Conservation (phyloP, 2,888 invertebrate genomes). For the Rugalucina vietnamica region DNA sequence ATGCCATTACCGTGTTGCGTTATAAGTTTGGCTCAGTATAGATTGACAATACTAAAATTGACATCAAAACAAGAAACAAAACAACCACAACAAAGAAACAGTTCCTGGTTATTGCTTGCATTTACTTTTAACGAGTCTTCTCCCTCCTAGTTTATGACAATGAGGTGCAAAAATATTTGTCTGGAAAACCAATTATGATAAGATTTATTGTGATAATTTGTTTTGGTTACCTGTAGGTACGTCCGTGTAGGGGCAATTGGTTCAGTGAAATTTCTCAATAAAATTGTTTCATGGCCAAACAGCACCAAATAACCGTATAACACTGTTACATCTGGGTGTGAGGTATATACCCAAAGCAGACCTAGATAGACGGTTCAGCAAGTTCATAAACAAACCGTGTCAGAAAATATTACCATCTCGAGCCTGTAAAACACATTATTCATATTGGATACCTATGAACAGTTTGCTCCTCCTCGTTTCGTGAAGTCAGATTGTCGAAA, state of each 20-base stretch:
- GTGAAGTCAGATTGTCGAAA: background rate
- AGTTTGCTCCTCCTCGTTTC: background rate
- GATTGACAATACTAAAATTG: too few relatives aligned
- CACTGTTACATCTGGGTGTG: background rate
- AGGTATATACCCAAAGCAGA: background rate
- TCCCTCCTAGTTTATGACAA: too few relatives aligned
- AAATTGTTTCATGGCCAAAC: conserved; percentile 2
- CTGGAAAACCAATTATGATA: too few relatives aligned
- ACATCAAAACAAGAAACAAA: too few relatives aligned
- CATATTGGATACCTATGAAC: background rate
- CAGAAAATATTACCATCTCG: background rate
- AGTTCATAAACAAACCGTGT: background rate
- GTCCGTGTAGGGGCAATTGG: background rate
- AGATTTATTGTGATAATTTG: too few relatives aligned
- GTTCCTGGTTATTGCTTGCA: too few relatives aligned
- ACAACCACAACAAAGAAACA: too few relatives aligned
- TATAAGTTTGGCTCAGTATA: too few relatives aligned
- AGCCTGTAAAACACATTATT: background rate
- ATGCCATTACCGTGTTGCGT: too few relatives aligned
- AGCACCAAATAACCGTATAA: background rate
- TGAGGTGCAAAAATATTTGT: too few relatives aligned
- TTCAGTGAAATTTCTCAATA: background rate
- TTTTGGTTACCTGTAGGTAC: too few relatives aligned
- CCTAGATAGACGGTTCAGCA: background rate
- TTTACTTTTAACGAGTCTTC: too few relatives aligned